Percentiles rank a stretch among this genome's conserved stretches.
Conservation (phyloP, 92 coral and sea anemone genomes). For the Epizoanthus ramosus region DNA sequence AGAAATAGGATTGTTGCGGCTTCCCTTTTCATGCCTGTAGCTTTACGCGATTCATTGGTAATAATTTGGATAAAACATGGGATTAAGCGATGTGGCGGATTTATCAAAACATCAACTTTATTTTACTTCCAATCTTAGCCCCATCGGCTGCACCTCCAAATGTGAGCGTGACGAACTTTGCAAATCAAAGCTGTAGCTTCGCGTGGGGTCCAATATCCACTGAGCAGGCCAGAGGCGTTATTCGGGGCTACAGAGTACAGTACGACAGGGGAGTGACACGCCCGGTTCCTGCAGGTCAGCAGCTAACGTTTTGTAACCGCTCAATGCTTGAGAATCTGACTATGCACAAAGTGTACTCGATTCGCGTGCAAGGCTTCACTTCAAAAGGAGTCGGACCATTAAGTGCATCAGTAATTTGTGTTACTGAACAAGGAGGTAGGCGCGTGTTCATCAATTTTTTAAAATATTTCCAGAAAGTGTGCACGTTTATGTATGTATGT, state of each 20-base stretch:
- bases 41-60: too few relatives aligned
- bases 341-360: neutral
- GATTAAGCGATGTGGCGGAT: too few relatives aligned
- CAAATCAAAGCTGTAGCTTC: slow-evolving; percentile 15
- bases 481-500: too few relatives aligned
- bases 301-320: neutral
- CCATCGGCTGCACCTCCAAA: neutral
- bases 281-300: neutral
- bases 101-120: too few relatives aligned
- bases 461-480: too few relatives aligned
- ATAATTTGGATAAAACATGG: too few relatives aligned
- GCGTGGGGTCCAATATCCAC: neutral
- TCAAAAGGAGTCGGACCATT: slow-evolving; percentile 13
- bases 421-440: slow-evolving; percentile 17
- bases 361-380: slow-evolving; percentile 29
- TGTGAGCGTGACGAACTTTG: neutral
- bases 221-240: neutral
- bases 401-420: slow-evolving; percentile 3
- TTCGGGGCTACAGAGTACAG: slow-evolving; percentile 1
- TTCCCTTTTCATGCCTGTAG: too few relatives aligned
- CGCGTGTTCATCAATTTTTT: neutral
- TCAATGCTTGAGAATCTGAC: neutral
- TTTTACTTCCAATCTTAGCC: neutral
- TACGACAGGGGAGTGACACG: neutral
- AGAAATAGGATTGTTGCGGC: too few relatives aligned